These are phyloP conservation scores for Nyctibius bracteatus DNA, from an alignment of 2,113 vertebrate species.

Conservation along the genomic window DNA sequence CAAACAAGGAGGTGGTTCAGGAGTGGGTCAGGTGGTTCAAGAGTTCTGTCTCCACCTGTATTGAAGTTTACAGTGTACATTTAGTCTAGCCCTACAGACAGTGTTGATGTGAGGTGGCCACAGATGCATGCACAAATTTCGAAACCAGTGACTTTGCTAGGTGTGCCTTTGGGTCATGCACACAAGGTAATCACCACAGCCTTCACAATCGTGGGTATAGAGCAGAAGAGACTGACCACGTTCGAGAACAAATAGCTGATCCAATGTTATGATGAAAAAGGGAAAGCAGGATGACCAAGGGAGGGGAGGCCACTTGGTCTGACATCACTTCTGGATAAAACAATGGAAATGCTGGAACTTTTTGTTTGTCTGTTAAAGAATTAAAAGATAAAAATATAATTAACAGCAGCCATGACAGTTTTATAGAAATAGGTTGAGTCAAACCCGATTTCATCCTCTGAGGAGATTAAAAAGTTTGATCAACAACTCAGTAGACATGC, in stretches of 20 bases:
- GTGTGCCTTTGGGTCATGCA: not conserved
- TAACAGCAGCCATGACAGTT: not conserved
- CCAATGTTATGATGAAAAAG: not conserved
- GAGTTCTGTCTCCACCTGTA: not conserved
- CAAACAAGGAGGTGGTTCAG: not conserved
- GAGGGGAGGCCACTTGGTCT: slow-evolving; percentile 12
- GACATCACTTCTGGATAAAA: slow-evolving; percentile 15
- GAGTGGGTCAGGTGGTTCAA: not conserved
- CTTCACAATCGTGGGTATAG: not conserved
- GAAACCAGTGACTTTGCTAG: not conserved
- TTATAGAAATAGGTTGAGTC: not conserved
- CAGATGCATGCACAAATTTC: not conserved
- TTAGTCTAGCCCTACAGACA: not conserved
- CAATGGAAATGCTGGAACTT: not conserved
- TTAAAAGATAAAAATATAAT: slow-evolving; percentile 15
- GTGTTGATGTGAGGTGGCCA: not conserved
- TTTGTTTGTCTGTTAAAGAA: slow-evolving; percentile 43
- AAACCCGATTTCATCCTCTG: not conserved
- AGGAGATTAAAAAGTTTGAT: not conserved
- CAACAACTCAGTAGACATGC: not conserved
- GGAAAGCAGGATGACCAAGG: slow-evolving; percentile 23
- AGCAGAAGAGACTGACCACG: slow-evolving; percentile 21
- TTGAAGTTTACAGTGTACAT: not conserved
- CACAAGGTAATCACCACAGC: not conserved
- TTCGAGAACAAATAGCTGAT: not conserved